These are phyloP conservation scores for Lasioglossum leucozonium DNA, from an alignment of 2,888 invertebrate genomes.

Conservation along the genomic window DNA sequence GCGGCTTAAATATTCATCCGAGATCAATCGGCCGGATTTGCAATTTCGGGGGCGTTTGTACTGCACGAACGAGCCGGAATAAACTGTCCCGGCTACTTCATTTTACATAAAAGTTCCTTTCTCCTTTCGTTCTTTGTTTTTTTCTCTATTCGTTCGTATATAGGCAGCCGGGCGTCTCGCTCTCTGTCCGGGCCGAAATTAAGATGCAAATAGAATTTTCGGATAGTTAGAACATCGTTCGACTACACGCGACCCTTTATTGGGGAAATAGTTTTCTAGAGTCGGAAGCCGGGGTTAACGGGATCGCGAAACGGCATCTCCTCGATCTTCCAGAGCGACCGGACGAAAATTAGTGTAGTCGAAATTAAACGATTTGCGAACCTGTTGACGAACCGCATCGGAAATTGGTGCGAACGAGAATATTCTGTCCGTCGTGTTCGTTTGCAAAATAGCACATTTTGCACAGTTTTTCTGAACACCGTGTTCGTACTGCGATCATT, in stretches of 20 bases:
- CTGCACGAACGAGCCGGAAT: slow-evolving; percentile 60
- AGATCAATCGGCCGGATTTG: slow-evolving; percentile 71
- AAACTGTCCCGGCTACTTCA: slow-evolving; percentile 61
- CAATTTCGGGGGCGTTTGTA: slow-evolving; percentile 67
- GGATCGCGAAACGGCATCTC: background rate
- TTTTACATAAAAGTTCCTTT: slow-evolving; percentile 56
- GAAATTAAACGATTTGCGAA: background rate
- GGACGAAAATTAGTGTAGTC: background rate
- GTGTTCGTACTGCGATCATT: too few species aligned
- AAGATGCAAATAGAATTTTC: slow-evolving; percentile 60
- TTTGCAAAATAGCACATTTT: background rate
- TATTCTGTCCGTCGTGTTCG: too few species aligned
- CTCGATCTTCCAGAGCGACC: background rate
- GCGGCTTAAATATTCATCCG: slow-evolving; percentile 77
- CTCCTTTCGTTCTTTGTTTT: background rate
- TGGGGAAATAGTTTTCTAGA: background rate
- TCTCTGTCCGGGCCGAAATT: slow-evolving; percentile 43
- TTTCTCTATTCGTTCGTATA: slow-evolving; percentile 12
- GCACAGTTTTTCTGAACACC: background rate
- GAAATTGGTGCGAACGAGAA: too few species aligned
- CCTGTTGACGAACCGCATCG: background rate
- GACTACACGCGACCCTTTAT: background rate
- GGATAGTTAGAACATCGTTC: slow-evolving; percentile 41
- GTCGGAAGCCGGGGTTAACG: background rate
- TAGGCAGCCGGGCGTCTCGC: slow-evolving; percentile 19